A percentile compares a stretch with the other conserved stretches of the same genome.
These are phyloP conservation scores for Cephus spinipes DNA, from an alignment of 2,888 invertebrate species.

Conservation along the genomic window DNA sequence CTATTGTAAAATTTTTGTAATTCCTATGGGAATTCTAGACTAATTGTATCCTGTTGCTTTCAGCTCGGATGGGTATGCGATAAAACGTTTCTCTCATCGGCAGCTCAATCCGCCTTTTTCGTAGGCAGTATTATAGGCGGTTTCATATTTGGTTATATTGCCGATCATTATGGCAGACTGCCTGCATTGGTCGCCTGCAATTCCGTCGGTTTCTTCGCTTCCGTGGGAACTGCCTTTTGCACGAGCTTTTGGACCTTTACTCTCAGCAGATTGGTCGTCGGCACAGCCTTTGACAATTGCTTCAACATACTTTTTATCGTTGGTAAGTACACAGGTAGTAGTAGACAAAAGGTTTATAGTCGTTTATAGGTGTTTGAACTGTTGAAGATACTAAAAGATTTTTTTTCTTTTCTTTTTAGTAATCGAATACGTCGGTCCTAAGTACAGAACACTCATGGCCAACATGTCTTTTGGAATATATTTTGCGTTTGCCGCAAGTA, in stretches of 20 bases:
- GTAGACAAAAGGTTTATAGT: neutral
- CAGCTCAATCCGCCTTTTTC: slow-evolving; percentile 89
- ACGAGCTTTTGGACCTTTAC: slow-evolving; percentile 83
- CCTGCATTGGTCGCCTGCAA: slow-evolving; percentile 88
- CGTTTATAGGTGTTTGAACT: neutral
- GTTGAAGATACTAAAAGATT: neutral
- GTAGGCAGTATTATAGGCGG: slow-evolving; percentile 90
- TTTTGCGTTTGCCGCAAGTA: slow-evolving; percentile 84
- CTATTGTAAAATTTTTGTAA: neutral
- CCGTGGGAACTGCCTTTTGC: slow-evolving; percentile 82
- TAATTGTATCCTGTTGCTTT: slow-evolving; percentile 28
- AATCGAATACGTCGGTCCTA: slow-evolving; percentile 88
- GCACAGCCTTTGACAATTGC: slow-evolving; percentile 89
- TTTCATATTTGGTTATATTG: slow-evolving; percentile 87
- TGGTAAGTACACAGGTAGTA: slow-evolving; percentile 70
- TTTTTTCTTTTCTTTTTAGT: slow-evolving; percentile 69
- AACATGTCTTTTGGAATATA: slow-evolving; percentile 92
- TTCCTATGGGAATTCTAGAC: neutral
- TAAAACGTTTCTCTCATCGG: slow-evolving; percentile 79
- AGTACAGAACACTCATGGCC: slow-evolving; percentile 89
- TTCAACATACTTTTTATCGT: slow-evolving; percentile 94
- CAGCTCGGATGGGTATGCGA: slow-evolving; percentile 92
- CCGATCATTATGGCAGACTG: slow-evolving; percentile 87
- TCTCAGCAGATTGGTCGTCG: slow-evolving; percentile 83
- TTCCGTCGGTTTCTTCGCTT: slow-evolving; percentile 77